Conservation (phyloP, 2,113 vertebrate genomes). For the Mola mola region DNA sequence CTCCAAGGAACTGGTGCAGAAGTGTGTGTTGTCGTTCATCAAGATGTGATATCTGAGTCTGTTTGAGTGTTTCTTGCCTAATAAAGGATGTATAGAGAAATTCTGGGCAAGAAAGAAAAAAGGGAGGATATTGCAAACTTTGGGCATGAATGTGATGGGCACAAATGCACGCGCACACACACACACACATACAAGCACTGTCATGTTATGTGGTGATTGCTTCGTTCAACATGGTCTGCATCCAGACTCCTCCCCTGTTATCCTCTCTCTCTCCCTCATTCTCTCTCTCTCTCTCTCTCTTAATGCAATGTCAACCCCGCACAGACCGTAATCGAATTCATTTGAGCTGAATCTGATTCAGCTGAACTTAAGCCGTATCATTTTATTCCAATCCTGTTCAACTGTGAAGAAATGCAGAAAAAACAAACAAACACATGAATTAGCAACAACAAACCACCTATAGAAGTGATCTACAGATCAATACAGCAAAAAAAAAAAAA, state of each 20-base stretch:
- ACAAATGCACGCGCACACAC: neutral
- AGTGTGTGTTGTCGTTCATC: no score
- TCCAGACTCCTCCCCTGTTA: conserved; percentile 39
- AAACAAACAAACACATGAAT: conserved; percentile 6
- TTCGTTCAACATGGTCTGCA: conserved; percentile 44
- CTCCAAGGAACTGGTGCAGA: no score
- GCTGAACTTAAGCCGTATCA: conserved; percentile 25
- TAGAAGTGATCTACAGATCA: neutral
- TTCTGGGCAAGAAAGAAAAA: no score
- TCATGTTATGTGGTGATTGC: conserved; percentile 3
- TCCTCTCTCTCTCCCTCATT: conserved; percentile 7
- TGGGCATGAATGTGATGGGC: neutral
- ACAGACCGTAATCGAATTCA: conserved; percentile 46
- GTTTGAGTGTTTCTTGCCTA: no score
- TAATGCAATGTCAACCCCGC: conserved; percentile 20
- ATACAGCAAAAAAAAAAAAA: no score
- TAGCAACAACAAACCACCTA: neutral
- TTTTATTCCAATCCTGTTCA: conserved; percentile 18
- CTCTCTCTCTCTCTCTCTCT: neutral
- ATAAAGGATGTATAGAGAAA: no score
- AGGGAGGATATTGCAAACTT: neutral
- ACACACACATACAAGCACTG: neutral
- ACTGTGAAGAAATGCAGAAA: conserved; percentile 1
- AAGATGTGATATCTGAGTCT: no score
- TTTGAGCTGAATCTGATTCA: conserved; percentile 27